Evolutionary conservation across 1,140 invertebrate genomes (phyloP), one percentile per base, ranked within the genome.

Genomic region (Saccostrea cuccullata): DNA sequence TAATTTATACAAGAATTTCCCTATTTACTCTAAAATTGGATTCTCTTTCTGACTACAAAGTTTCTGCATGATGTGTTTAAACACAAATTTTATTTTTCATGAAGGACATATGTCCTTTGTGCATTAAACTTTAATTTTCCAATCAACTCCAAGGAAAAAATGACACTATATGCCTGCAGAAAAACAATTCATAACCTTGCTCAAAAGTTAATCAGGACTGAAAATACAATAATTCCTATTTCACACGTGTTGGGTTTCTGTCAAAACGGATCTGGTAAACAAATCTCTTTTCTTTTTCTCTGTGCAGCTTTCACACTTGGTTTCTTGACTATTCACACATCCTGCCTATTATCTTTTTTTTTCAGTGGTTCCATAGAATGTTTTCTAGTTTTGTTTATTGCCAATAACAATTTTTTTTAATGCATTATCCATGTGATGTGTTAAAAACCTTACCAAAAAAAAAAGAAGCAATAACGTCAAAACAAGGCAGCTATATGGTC

Each of bases 291-390:
- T 64, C 26, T 73, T 30, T n/a, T 73, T 13, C 23, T 23, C 67
- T 26, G 23, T 30, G 67, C 12, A 30, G 20, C n/a, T 64, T 77
- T 77, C 70, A 77, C 70, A 77, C 70, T 77, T 77, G 8, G 9
- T 26, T 77, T 30, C 70, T 26, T 36, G 70, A 36, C 70, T 77
- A 30, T 77, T 30, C 70, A 77, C 70, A 77, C 70, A 77, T 36
- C 12, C 26, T 30, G 6, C 36, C 11, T 77, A 12, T 15, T 36
- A 77, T 30, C 30, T 77, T 77, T 77, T 77, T 77, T 30, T 77
- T 12, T 30, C 4, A 15, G 11, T 12, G 23, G 23, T 77, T 77
- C 58, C 58, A 64, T 17, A 20, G 17, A 64, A 64, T 64, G 58
- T 64, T 20, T 64, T 60, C n/a, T 20, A 64, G 58, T 64, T 17